Evolutionary conservation across 2,888 invertebrate species (phyloP).

Genomic region (Agapostemon virescens): DNA sequence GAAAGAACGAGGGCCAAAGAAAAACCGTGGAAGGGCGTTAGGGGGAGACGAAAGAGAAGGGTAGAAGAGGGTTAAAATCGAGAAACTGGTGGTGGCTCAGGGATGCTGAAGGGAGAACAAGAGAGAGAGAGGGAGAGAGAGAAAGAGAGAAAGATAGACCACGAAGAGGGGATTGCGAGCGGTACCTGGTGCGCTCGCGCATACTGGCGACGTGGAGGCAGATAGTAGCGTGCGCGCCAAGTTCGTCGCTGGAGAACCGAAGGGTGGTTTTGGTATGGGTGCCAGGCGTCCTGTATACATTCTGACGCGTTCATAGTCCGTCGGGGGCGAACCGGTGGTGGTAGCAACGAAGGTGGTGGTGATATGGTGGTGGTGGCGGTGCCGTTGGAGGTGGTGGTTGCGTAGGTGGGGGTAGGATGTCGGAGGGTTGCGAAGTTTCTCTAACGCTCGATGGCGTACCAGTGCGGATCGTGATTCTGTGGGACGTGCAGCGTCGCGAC

Average conservation of each 20-base stretch:
- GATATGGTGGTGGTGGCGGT: constrained; percentile 35
- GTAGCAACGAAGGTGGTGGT: constrained; percentile 41
- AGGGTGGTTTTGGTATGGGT: constrained; percentile 50
- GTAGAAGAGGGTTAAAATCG: constrained; percentile 39
- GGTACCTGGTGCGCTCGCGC: constrained; percentile 64
- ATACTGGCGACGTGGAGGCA: constrained; percentile 52
- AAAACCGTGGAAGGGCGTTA: constrained; percentile 36
- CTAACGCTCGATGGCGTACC: constrained; percentile 78
- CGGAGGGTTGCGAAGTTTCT: constrained; percentile 76
- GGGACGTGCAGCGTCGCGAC: constrained; percentile 74
- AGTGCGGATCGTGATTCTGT: constrained; percentile 79
- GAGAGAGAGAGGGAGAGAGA: background rate
- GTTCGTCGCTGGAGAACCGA: constrained; percentile 67
- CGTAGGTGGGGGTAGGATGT: constrained; percentile 63
- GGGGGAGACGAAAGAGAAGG: background rate
- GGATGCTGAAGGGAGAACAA: constrained; percentile 8
- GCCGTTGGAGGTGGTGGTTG: constrained; percentile 46
- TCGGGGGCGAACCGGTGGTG: constrained; percentile 34
- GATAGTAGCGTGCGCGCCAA: constrained; percentile 68
- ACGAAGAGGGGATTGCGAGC: constrained; percentile 18
- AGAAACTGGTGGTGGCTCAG: constrained; percentile 34
- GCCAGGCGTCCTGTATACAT: constrained; percentile 28
- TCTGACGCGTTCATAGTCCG: constrained; percentile 7
- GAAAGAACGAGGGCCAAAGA: constrained; percentile 46
- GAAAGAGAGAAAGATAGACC: background rate